These are phyloP conservation scores for Coptodon rendalli DNA, from an alignment of 2,113 vertebrate species.

Conservation along the genomic window DNA sequence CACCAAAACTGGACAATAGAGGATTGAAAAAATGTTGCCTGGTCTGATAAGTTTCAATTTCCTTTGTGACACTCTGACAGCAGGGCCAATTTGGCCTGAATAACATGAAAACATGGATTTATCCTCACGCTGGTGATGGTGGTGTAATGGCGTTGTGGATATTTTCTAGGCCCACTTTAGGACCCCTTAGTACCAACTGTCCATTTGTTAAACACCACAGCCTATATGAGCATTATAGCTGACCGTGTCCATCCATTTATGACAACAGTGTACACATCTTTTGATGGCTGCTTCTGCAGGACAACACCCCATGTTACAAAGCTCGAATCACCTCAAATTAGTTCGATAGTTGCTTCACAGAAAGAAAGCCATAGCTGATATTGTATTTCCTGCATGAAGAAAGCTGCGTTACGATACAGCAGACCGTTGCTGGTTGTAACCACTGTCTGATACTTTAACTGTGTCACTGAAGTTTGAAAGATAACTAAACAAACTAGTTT, in stretches of 20 bases:
- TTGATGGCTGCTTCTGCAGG: not conserved
- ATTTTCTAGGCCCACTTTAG: not conserved
- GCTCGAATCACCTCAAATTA: not conserved
- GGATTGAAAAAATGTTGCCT: not conserved
- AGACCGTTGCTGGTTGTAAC: not conserved
- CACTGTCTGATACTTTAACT: not conserved
- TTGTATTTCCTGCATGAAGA: not conserved
- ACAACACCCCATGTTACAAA: not conserved
- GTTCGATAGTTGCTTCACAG: not conserved
- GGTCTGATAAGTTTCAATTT: not conserved
- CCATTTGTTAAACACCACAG: not conserved
- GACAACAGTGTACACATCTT: not conserved
- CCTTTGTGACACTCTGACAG: not conserved
- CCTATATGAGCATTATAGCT: not conserved
- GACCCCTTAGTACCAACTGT: not conserved
- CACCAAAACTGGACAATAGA: not conserved
- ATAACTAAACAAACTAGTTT: not conserved
- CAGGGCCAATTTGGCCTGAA: not conserved
- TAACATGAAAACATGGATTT: not conserved
- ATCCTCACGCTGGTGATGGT: accelerated
- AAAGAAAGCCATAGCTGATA: not conserved
- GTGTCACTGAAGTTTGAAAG: not conserved
- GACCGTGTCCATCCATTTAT: not conserved
- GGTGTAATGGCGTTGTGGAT: not conserved
- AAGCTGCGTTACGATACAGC: not conserved